Base-by-base conservation (phyloP, 2,113 vertebrate species). In the Rhinogobius similis region DNA sequence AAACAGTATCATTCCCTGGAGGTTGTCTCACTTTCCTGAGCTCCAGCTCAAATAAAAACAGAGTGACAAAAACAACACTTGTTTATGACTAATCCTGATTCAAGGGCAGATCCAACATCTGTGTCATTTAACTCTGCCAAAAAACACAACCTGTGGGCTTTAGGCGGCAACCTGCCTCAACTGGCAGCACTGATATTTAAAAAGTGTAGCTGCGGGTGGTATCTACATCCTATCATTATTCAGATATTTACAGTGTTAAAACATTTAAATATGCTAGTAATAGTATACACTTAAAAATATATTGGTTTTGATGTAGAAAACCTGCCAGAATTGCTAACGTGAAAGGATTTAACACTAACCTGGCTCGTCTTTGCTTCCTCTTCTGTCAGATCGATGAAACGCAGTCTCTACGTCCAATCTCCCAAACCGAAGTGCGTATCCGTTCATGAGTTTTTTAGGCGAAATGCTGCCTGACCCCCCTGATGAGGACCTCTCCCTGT, bases 391-490 rank as follows among this genome's bases (percentile, higher is more conserved):
- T 27, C 76, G 83, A 44, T 81, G 79, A 73, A 92, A 81, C 4
- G 82, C 81, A 1, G 83, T 75, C 70, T 92, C 90, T 4, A 91
- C 58, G 72, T 94, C 91, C 44, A 91, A 61, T 69, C 89, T 92
- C 70, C 91, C 93, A 1, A 91, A 91, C 2, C 85, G 91, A 38
- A 88, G 79, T 12, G 89, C 56, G 18, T 91, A 92, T 29, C 92
- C 93, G 1, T 94, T 95, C 63, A 92, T 86, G 53, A 89, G 79
- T 59, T 92, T 94, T 77, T 89, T 91, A 0, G 90, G 86, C 13
- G 90, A 90, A 36, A 82, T 63, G 52, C 62, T 86, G 0, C 72
- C 62, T 0, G 90, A 90, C 13, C 90, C 90, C 20, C 92, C 91
- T 1, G 93, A 93, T 1, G 92, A 89, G 0, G 85, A 90, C 21